Base-by-base conservation (phyloP, 1,140 invertebrate genomes). In the Zaprionus africanus region DNA sequence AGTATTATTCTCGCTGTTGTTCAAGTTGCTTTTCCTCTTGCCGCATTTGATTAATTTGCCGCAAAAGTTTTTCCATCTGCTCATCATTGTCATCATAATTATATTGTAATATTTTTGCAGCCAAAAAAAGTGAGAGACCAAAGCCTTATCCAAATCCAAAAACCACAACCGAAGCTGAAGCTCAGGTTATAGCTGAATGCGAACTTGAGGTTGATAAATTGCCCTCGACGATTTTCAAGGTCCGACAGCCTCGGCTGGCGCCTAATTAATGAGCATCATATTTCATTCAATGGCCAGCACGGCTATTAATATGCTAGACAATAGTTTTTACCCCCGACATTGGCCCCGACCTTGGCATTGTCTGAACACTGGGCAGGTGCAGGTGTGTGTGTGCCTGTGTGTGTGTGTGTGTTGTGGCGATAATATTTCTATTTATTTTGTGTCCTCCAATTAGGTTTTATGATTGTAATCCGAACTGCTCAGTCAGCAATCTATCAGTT, bases 171-270 rank as follows among this genome's bases (percentile, higher is more conserved):
- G 19, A 12, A 51, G 7, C 19, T 11, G 46, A 22, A 51, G 46
- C 46, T 22, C 11, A 1, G 2, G 43, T 19, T 24, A 7, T 12
- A 7, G 22, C 19, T 24, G 46, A 51, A 51, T 19, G 46, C 66
- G 73, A 64, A 86, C 79, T 79, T 82, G 66, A 86, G 74, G 53
- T 72, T 85, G 83, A 85, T 85, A 76, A 82, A 85, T 85, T 79
- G 57, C 56, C 46, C 41, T 46, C 56, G 43, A 78, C 60, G 63
- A 79, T 68, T 76, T 81, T 73, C 76, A 84, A 78, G 82, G 78
- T 78, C 69, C 73, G 26, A 15, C 49, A 69, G 49, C 57, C 73
- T 77, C 68, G 72, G 81, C 79, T 77, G 80, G 46, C 61, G 65
- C 36, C 82, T 84, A 84, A 84, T 84, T 84, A 85, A 84, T 85